Conservation (phyloP, 2,113 vertebrate genomes). For the Calyptomena viridis region DNA sequence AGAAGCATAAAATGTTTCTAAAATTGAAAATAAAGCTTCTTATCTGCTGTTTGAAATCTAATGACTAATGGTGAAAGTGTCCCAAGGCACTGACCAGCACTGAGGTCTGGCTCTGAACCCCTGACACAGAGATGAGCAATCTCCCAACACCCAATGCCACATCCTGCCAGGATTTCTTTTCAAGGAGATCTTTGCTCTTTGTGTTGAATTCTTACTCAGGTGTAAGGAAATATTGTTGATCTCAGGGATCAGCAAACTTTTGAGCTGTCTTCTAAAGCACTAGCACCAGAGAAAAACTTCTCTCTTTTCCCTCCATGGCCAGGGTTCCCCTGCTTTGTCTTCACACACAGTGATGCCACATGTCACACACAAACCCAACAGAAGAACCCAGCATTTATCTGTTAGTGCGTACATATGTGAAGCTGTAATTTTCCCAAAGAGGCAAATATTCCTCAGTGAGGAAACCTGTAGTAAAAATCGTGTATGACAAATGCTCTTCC, state of each 20-base stretch:
- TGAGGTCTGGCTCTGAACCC: neutral
- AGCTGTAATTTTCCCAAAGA: neutral
- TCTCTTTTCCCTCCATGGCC: neutral
- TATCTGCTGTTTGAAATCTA: neutral
- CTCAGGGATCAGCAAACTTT: neutral
- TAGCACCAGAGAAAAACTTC: neutral
- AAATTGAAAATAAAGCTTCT: neutral
- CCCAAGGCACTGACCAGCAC: neutral
- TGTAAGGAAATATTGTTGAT: neutral
- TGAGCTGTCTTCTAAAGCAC: neutral
- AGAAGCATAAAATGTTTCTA: neutral
- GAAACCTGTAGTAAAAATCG: neutral
- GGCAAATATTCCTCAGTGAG: neutral
- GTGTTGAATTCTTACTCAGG: neutral
- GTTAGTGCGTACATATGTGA: neutral
- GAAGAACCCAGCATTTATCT: neutral
- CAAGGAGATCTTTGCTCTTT: neutral
- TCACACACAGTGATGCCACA: fast-evolving
- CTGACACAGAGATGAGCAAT: neutral
- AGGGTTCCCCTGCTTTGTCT: neutral
- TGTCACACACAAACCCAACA: neutral
- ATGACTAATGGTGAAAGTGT: neutral
- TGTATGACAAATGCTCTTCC: neutral
- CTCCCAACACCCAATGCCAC: fast-evolving
- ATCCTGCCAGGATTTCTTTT: neutral